Conservation (phyloP, 2,797 vertebrate genomes). For the Lindbergichthys nudifrons region DNA sequence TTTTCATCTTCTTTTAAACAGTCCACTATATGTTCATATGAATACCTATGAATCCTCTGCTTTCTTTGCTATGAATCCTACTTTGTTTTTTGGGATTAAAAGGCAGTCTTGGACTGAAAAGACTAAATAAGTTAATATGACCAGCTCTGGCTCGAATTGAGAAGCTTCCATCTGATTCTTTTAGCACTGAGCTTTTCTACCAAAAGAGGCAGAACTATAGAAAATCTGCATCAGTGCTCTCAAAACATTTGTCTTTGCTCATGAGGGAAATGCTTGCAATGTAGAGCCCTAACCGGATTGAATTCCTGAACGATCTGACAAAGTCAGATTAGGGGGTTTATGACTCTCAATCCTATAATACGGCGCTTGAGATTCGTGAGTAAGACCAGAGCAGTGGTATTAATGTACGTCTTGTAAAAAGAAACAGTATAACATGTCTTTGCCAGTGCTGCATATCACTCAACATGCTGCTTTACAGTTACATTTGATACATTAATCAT, state of each 20-base stretch:
- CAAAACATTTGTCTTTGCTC: background rate
- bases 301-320: slow-evolving; percentile 2
- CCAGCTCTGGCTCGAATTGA: background rate
- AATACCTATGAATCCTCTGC: slow-evolving; percentile 4
- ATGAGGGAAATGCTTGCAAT: background rate
- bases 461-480: slow-evolving; percentile 2
- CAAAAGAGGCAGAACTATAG: background rate
- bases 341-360: background rate
- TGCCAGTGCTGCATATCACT: background rate
- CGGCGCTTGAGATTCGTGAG: background rate
- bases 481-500: background rate
- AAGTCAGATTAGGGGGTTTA: background rate
- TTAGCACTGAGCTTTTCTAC: background rate
- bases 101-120: background rate
- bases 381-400: background rate
- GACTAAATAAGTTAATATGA: background rate
- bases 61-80: background rate
- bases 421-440: background rate
- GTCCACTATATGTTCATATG: background rate
- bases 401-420: slow-evolving; percentile 1
- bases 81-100: background rate
- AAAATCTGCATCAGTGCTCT: background rate
- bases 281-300: background rate
- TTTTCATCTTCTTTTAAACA: background rate
- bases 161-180: background rate